Percentiles rank a stretch among this genome's conserved stretches.
Evolutionary conservation across 2,888 invertebrate species (phyloP).

Genomic region (Nebria brevicollis): DNA sequence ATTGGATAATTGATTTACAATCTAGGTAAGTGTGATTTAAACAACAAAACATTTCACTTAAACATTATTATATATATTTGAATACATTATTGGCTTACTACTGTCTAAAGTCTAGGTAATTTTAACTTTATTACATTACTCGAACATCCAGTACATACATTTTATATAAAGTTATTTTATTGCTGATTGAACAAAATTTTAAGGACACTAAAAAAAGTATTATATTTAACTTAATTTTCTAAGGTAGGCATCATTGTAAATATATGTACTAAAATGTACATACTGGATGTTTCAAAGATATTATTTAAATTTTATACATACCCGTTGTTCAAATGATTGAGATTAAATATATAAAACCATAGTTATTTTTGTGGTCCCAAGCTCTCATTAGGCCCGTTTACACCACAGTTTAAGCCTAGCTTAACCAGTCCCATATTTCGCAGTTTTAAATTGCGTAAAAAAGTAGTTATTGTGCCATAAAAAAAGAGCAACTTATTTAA

Average conservation of each 20-base stretch:
- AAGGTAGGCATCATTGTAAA: not conserved
- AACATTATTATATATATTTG: constrained; percentile 33
- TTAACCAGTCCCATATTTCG: not conserved
- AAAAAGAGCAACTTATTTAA: too few species aligned
- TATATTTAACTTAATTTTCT: not conserved
- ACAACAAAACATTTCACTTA: not conserved
- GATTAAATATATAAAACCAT: not conserved
- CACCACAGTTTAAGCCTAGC: not conserved
- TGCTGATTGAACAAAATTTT: not conserved
- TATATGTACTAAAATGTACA: not conserved
- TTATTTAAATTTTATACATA: not conserved
- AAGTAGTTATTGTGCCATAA: too few species aligned
- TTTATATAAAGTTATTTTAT: constrained; percentile 5
- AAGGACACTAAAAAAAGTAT: not conserved
- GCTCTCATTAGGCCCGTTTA: constrained; percentile 1
- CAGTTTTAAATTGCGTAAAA: too few species aligned
- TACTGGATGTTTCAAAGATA: not conserved
- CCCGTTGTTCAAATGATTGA: not conserved
- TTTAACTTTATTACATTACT: constrained; percentile 16
- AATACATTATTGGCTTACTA: constrained; percentile 27
- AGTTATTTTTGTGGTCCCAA: constrained; percentile 20
- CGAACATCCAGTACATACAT: not conserved
- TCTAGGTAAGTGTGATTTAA: constrained; percentile 6
- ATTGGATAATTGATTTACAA: not conserved
- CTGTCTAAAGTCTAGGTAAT: constrained; percentile 22